These are phyloP conservation scores for Zophobas atratus DNA, from an alignment of 1,140 invertebrate species.

Conservation along the genomic window DNA sequence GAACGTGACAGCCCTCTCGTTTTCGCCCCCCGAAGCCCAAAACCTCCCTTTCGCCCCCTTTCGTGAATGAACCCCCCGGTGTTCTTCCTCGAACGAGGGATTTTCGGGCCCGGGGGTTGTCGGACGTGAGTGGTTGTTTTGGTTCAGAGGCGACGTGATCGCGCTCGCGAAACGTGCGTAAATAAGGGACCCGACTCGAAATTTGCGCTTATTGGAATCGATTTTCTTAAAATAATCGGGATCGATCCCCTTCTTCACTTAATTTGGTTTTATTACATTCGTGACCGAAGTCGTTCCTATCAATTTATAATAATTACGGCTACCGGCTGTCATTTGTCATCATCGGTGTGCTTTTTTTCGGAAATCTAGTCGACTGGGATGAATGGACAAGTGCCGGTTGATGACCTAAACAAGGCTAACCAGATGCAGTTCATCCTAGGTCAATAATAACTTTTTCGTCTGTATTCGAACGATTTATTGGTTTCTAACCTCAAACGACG, in stretches of 20 bases:
- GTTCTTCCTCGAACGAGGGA: not conserved
- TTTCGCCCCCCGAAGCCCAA: not conserved
- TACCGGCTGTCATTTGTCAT: not conserved
- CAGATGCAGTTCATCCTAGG: slow-evolving; percentile 55
- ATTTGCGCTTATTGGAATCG: not conserved
- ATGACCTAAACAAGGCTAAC: slow-evolving; percentile 60
- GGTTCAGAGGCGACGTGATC: slow-evolving; percentile 1
- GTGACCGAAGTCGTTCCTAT: slow-evolving; percentile 10
- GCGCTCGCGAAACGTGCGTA: not conserved
- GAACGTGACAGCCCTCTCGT: not conserved
- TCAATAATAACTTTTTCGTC: slow-evolving; percentile 46
- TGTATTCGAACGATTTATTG: slow-evolving; percentile 13
- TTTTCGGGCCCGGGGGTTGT: not conserved
- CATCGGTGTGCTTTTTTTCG: not conserved
- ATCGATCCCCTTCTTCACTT: slow-evolving; percentile 2
- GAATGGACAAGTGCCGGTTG: slow-evolving; percentile 45
- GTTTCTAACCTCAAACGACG: slow-evolving; percentile 28
- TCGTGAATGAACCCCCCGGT: slow-evolving; percentile 20
- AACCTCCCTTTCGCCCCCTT: not conserved
- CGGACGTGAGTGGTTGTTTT: not conserved
- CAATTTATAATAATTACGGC: slow-evolving; percentile 1
- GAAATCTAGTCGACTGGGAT: not conserved
- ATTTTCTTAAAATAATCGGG: slow-evolving; percentile 12
- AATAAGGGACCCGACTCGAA: not conserved
- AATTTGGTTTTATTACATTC: slow-evolving; percentile 7